Percentiles rank a stretch among this genome's conserved stretches.
Conservation (phyloP, 2,797 vertebrate species). For the Scarus forsteni region DNA sequence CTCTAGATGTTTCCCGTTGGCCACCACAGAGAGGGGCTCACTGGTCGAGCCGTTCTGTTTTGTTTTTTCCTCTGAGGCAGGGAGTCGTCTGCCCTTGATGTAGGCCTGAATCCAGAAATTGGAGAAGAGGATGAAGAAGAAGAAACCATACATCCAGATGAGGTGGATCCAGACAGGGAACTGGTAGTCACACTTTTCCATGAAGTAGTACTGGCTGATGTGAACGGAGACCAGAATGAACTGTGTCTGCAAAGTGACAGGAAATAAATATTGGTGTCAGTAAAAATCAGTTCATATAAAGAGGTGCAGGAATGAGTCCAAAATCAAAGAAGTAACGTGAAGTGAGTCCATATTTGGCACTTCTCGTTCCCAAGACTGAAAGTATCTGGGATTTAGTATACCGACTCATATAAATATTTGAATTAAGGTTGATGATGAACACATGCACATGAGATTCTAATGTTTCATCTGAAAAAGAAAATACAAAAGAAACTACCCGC, state of each 20-base stretch:
- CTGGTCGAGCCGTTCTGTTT: constrained; percentile 67
- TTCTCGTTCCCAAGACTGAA: too few relatives aligned
- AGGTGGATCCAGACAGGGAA: constrained; percentile 94
- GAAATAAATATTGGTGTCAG: background rate
- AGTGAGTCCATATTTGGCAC: too few relatives aligned
- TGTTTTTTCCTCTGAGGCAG: constrained; percentile 60
- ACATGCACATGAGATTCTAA: too few relatives aligned
- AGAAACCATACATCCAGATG: constrained; percentile 95
- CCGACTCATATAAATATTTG: too few relatives aligned
- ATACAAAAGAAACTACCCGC: too few relatives aligned
- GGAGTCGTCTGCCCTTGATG: constrained; percentile 93
- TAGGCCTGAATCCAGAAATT: constrained; percentile 99
- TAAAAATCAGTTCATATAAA: background rate
- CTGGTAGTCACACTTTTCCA: constrained; percentile 94
- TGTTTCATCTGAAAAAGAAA: too few relatives aligned
- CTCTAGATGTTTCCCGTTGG: constrained; percentile 79
- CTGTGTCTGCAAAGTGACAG: constrained; percentile 84
- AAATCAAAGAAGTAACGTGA: too few relatives aligned
- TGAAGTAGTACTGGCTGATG: constrained; percentile 98
- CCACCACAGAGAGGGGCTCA: constrained; percentile 37
- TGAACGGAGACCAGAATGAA: constrained; percentile 94
- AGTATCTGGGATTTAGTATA: too few relatives aligned
- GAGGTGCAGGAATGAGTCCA: too few relatives aligned
- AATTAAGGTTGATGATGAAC: too few relatives aligned
- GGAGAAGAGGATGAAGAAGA: constrained; percentile 97